These are phyloP conservation scores for Sakesphorus luctuosus DNA, from an alignment of 2,113 vertebrate species.

Conservation along the genomic window DNA sequence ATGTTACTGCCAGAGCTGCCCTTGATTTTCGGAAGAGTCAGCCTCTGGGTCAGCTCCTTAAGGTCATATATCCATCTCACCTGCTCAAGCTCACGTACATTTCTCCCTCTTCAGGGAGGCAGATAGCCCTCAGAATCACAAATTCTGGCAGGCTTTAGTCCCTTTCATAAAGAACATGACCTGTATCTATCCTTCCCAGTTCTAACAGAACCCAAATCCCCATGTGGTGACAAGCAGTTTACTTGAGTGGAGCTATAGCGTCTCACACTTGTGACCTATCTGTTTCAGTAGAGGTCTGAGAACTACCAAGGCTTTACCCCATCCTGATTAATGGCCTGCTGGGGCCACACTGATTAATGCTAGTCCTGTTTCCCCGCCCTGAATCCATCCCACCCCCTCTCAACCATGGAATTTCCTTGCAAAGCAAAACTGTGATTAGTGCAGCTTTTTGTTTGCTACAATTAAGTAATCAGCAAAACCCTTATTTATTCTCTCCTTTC, in stretches of 20 bases:
- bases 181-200: neutral
- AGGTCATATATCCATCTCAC: neutral
- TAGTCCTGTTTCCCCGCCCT: neutral
- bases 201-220: neutral
- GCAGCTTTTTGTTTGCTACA: constrained; percentile 6
- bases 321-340: neutral
- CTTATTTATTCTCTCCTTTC: constrained; percentile 53
- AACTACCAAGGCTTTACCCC: neutral
- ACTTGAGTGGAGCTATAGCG: neutral
- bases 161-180: neutral
- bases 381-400: neutral
- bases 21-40: neutral
- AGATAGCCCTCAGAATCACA: neutral
- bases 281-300: neutral
- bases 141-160: neutral
- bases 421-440: neutral
- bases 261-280: neutral
- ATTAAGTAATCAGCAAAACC: constrained; percentile 6
- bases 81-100: accelerated
- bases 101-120: neutral
- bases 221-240: neutral
- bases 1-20: neutral
- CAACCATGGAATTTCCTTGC: neutral
- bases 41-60: neutral
- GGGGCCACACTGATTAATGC: neutral